Evolutionary conservation across 2,888 invertebrate species (phyloP).

Genomic region (Ischnura elegans): DNA sequence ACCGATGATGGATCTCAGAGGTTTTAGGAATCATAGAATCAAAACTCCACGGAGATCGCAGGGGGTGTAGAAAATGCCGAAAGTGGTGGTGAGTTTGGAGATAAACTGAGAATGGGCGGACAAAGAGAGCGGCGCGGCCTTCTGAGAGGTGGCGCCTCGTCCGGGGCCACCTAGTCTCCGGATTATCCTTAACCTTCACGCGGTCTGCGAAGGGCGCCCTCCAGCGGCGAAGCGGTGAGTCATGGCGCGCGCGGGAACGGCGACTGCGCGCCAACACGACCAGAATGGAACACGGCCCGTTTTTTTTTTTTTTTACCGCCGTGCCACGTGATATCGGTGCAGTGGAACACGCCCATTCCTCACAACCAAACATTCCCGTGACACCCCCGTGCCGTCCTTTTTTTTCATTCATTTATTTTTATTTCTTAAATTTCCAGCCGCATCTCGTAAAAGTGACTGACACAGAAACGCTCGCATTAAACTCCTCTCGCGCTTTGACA

Average conservation of each 20-base stretch:
- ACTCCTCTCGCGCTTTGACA: background rate
- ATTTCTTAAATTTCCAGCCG: background rate
- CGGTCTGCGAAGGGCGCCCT: background rate
- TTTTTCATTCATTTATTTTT: background rate
- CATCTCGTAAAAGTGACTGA: background rate
- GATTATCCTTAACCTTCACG: slow-evolving; percentile 10
- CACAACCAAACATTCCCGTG: background rate
- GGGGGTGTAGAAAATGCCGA: too few species aligned
- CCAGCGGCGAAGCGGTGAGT: background rate
- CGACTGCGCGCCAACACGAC: too few species aligned
- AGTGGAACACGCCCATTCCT: background rate
- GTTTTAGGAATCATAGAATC: too few species aligned
- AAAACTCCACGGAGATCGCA: too few species aligned
- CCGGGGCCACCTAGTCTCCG: background rate
- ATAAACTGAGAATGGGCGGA: too few species aligned
- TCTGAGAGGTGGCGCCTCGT: background rate
- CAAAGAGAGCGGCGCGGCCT: too few species aligned
- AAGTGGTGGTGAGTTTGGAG: too few species aligned
- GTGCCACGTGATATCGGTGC: background rate
- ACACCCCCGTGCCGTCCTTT: too few species aligned
- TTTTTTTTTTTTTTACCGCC: too few species aligned
- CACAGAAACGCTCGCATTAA: background rate
- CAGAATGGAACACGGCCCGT: too few species aligned
- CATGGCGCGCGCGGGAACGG: background rate
- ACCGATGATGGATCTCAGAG: too few species aligned